phyloP scores from a whole-genome alignment of 2,888 invertebrate genomes.

The Polydrusus cervinus region DNA sequence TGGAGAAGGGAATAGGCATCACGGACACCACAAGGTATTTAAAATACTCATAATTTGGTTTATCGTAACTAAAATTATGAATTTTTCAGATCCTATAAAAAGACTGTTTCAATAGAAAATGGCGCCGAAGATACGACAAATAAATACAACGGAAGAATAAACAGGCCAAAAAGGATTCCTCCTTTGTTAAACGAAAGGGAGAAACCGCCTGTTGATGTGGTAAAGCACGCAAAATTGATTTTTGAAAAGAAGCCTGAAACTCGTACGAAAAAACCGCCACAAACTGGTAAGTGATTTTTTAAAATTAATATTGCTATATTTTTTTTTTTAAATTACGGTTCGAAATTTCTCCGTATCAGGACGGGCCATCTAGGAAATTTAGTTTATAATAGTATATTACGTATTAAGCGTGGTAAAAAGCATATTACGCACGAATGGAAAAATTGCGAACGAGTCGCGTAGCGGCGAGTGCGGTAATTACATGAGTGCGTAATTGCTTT shows the following conservation, averaged over 20 bases:
- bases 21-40: constrained; percentile 27
- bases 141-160: constrained; percentile 63
- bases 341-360: too few species aligned
- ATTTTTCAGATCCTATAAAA: constrained; percentile 45
- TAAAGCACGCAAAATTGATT: constrained; percentile 87
- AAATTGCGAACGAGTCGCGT: too few species aligned
- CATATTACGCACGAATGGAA: too few species aligned
- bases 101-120: constrained; percentile 37
- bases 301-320: too few species aligned
- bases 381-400: too few species aligned
- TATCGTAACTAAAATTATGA: too few species aligned
- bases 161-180: constrained; percentile 77
- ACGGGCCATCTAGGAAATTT: too few species aligned
- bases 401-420: too few species aligned
- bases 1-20: constrained; percentile 18
- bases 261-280: constrained; percentile 72
- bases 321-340: too few species aligned
- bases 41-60: too few species aligned
- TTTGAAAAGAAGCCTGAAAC: constrained; percentile 83
- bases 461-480: too few species aligned
- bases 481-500: too few species aligned
- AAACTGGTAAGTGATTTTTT: constrained; percentile 67
- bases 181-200: constrained; percentile 83
- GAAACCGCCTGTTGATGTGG: constrained; percentile 91
- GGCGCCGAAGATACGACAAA: constrained; percentile 48